Percentiles rank a stretch among this genome's conserved stretches.
Evolutionary conservation across 1,140 invertebrate genomes (phyloP).

Genomic region (Venustaconcha ellipsiformis): DNA sequence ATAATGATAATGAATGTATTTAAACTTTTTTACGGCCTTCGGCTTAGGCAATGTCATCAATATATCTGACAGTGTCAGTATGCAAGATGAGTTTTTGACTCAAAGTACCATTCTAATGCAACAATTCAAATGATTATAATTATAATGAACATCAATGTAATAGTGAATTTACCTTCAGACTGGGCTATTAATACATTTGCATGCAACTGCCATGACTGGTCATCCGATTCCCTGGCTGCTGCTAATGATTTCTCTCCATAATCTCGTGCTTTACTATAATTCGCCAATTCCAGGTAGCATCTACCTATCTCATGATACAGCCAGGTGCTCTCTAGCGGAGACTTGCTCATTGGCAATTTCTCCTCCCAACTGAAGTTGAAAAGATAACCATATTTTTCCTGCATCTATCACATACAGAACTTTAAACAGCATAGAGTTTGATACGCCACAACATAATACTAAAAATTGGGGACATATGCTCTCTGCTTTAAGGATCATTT

Average conservation of each 20-base stretch:
- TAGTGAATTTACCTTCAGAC: slow-evolving; percentile 51
- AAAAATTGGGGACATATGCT: too few species aligned
- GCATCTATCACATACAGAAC: too few species aligned
- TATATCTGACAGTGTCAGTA: neutral
- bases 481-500: too few species aligned
- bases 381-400: too few species aligned
- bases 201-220: slow-evolving; percentile 67
- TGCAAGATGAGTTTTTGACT: neutral
- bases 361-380: slow-evolving; percentile 56
- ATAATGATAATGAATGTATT: too few species aligned
- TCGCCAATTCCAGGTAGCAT: slow-evolving; percentile 65
- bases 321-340: slow-evolving; percentile 66
- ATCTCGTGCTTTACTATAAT: slow-evolving; percentile 60
- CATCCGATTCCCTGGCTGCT: slow-evolving; percentile 62
- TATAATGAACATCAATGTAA: neutral
- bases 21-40: neutral
- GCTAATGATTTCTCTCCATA: slow-evolving; percentile 66
- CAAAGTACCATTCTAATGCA: too few species aligned
- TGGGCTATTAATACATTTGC: slow-evolving; percentile 67
- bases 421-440: too few species aligned
- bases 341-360: slow-evolving; percentile 63
- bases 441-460: too few species aligned
- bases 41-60: neutral
- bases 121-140: too few species aligned
- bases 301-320: slow-evolving; percentile 69